Percentiles rank a stretch among this genome's conserved stretches.
phyloP scores from a whole-genome alignment of 2,888 invertebrate genomes.

The Caenorhabditis virilis region DNA sequence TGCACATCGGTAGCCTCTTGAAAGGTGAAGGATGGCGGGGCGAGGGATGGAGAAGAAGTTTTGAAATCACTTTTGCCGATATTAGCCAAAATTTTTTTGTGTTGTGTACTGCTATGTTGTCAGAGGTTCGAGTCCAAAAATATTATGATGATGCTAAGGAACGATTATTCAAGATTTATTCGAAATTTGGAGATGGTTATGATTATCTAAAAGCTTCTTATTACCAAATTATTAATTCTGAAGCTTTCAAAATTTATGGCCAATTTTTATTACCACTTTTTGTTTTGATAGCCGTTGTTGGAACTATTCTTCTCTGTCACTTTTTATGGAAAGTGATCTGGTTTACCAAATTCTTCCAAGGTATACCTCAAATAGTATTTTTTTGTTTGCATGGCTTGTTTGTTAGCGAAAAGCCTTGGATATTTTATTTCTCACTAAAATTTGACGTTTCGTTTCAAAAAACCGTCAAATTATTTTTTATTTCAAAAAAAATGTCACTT shows the following conservation, averaged over 20 bases:
- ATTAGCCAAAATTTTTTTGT: too few species aligned
- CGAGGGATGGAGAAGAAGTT: conserved; percentile 22
- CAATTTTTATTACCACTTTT: conserved; percentile 25
- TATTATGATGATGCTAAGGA: conserved; percentile 4
- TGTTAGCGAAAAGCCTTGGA: too few species aligned
- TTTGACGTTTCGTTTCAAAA: neutral
- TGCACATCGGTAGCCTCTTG: conserved; percentile 39
- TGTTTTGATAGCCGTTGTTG: conserved; percentile 27
- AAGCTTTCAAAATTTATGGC: conserved; percentile 27
- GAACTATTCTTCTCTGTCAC: conserved; percentile 33
- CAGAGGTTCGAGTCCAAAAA: conserved; percentile 20
- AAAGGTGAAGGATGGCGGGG: conserved; percentile 21
- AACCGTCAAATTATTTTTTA: too few species aligned
- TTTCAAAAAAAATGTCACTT: too few species aligned
- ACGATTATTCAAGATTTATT: neutral
- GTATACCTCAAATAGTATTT: too few species aligned
- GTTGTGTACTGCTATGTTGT: conserved; percentile 25
- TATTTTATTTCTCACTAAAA: too few species aligned
- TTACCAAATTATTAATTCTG: conserved; percentile 23
- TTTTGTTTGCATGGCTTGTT: too few species aligned
- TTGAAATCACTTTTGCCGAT: conserved; percentile 8
- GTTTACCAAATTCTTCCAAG: conserved; percentile 26
- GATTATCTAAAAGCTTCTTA: conserved; percentile 6
- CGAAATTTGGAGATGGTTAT: neutral
- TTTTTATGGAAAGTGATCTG: conserved; percentile 33